These are phyloP conservation scores for Notolabrus celidotus DNA, from an alignment of 2,797 vertebrate genomes.

Conservation along the genomic window DNA sequence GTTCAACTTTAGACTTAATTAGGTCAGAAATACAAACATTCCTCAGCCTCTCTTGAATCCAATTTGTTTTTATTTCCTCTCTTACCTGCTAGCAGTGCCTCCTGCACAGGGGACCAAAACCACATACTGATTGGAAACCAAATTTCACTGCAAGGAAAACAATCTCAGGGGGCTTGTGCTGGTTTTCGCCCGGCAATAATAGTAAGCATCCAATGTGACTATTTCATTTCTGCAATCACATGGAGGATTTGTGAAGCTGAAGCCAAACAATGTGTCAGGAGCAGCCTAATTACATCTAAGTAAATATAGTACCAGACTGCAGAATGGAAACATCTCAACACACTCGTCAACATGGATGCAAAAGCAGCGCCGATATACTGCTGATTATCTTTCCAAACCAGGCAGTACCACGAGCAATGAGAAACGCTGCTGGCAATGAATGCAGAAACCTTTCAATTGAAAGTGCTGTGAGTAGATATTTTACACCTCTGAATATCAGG, in stretches of 20 bases:
- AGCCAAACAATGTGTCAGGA: neutral
- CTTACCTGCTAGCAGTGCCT: neutral
- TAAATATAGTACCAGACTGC: neutral
- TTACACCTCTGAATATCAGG: conserved; percentile 16
- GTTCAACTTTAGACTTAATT: too few species aligned
- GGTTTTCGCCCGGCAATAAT: neutral
- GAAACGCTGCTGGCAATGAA: conserved; percentile 25
- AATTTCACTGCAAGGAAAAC: neutral
- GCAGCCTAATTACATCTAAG: neutral
- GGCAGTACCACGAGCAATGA: conserved; percentile 25
- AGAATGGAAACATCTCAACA: neutral
- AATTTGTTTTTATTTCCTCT: neutral
- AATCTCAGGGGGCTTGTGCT: neutral
- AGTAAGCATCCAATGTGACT: neutral
- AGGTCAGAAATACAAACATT: too few species aligned
- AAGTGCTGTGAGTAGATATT: conserved; percentile 45
- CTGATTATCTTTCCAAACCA: conserved; percentile 47
- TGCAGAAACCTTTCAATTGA: conserved; percentile 23
- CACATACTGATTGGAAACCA: neutral
- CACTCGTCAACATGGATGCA: neutral
- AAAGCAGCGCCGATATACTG: conserved; percentile 16
- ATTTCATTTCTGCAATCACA: neutral
- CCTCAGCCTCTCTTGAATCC: neutral
- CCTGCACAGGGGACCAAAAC: neutral
- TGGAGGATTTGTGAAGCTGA: neutral